Evolutionary conservation across 2,888 invertebrate genomes (phyloP), one percentile per base, ranked within the genome.

Genomic region (Tinea semifulvella): DNA sequence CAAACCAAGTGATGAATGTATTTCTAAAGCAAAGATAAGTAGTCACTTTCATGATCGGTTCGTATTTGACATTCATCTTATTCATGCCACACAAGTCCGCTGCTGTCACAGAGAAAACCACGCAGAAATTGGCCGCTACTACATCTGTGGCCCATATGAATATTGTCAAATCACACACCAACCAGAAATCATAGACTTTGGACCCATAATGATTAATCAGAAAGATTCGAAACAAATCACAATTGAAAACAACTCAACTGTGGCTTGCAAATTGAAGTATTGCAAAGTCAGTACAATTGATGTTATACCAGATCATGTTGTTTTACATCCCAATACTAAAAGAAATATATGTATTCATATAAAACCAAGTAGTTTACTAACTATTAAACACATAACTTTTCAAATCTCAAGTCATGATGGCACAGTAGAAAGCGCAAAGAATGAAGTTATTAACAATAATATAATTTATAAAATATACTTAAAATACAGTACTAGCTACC

Each of bases 71-170:
- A 56, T 80, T 27, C 67, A 74, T 10, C 55, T 80, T 38, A 73
- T 79, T 50, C 63, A 65, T 56, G 62, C 68, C 2, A 64, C 74
- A 47, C 72, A 66, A 26, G 51, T 49, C 40, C 58, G 60, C n/a
- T 79, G 76, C 52, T 79, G 79, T 49, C 51, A 61, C 45, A 56
- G 65, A 49, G 77, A 77, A 52, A 50, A 54, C 19, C 77, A 80
- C 53, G 63, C 72, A 13, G 81, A 82, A 67, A 63, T 74, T 31
- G 75, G 83, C 1, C 67, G 83, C 44, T 72, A 84, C 46, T 85
- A 85, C 48, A 63, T 87, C 14, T 77, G 85, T 53, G 87, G 85
- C 0, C 73, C 83, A 56, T 80, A 73, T 46, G 84, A 85, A 62
- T 61, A 66, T 38, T 71, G 82, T 19, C 58, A 63, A 18, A 60